Conservation (phyloP, 2,888 invertebrate genomes). For the Leptinotarsa juncta region DNA sequence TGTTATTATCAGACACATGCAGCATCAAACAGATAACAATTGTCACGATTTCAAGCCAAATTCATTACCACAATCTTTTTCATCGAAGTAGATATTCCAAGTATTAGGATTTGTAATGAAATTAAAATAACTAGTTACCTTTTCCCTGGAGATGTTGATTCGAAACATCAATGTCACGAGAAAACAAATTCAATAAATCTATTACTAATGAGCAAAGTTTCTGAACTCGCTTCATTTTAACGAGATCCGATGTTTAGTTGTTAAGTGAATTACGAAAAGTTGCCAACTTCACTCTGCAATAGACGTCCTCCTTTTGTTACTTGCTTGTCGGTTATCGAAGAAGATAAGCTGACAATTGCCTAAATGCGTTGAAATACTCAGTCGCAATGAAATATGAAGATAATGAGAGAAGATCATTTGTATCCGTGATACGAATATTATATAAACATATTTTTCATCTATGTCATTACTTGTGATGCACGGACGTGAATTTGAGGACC, state of each 20-base stretch:
- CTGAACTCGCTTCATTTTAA: conserved; percentile 15
- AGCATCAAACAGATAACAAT: too few relatives aligned
- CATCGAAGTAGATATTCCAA: background rate
- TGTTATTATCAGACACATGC: too few relatives aligned
- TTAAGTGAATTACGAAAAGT: conserved; percentile 18
- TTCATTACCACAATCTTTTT: too few relatives aligned
- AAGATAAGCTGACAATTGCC: background rate
- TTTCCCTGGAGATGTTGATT: background rate
- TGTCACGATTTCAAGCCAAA: too few relatives aligned
- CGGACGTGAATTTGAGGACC: too few relatives aligned
- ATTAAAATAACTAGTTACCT: conserved; percentile 5
- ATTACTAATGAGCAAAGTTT: conserved; percentile 14
- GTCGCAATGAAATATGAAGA: background rate
- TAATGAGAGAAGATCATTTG: conserved; percentile 1
- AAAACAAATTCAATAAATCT: conserved; percentile 18
- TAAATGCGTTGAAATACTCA: background rate
- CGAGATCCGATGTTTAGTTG: conserved; percentile 8
- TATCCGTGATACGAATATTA: background rate
- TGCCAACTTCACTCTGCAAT: conserved; percentile 5
- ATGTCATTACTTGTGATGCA: too few relatives aligned
- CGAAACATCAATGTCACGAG: conserved; percentile 3
- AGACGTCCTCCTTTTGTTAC: background rate
- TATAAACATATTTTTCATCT: background rate
- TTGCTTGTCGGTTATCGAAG: background rate
- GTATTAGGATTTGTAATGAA: conserved; percentile 47